A percentile compares a stretch with the other conserved stretches of the same genome.
Evolutionary conservation across 2,888 invertebrate species (phyloP).

Genomic region (Thereva nobilitata): DNA sequence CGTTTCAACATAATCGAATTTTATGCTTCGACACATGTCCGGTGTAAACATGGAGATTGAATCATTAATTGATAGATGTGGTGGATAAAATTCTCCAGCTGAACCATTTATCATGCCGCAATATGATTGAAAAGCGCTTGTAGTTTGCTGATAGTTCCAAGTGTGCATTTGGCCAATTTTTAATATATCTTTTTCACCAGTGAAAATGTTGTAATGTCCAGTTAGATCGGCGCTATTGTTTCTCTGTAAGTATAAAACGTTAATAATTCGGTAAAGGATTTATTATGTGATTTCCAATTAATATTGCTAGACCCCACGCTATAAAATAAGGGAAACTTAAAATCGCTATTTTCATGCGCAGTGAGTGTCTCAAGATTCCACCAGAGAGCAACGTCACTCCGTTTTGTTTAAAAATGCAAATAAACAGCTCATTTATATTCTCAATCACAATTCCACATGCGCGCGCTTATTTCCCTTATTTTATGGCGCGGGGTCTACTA

Average conservation of each 20-base stretch:
- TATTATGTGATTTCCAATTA: not conserved
- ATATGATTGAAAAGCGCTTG: conserved; percentile 59
- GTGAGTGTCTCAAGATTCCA: too few species aligned
- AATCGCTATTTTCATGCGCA: too few species aligned
- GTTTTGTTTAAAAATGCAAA: too few species aligned
- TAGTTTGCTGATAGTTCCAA: conserved; percentile 72
- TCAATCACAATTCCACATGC: too few species aligned
- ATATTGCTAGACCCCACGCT: too few species aligned
- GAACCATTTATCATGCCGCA: conserved; percentile 72
- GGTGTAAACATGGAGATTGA: conserved; percentile 70
- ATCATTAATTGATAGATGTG: conserved; percentile 64
- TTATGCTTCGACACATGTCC: conserved; percentile 74
- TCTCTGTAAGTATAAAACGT: conserved; percentile 62
- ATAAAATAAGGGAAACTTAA: too few species aligned
- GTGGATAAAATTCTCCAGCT: conserved; percentile 79
- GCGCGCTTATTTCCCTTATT: too few species aligned
- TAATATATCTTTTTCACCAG: conserved; percentile 65
- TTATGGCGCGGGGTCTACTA: too few species aligned
- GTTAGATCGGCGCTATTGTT: conserved; percentile 75
- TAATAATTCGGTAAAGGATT: not conserved
- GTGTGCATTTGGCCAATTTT: conserved; percentile 70
- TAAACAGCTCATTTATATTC: too few species aligned
- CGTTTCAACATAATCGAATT: conserved; percentile 66
- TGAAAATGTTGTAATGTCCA: conserved; percentile 76
- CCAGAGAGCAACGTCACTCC: too few species aligned